phyloP scores from a whole-genome alignment of 1,140 invertebrate genomes.

The Aethina tumida region DNA sequence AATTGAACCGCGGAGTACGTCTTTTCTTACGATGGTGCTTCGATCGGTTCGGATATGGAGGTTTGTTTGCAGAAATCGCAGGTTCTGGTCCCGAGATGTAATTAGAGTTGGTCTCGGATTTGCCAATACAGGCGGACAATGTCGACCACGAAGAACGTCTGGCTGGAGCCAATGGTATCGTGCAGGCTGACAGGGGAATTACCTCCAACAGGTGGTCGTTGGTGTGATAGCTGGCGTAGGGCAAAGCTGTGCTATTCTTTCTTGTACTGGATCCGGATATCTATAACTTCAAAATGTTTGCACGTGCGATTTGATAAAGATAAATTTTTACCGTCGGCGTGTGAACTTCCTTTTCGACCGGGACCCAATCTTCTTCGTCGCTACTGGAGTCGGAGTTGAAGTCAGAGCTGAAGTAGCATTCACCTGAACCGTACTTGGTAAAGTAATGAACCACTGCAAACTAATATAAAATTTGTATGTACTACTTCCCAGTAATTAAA shows the following conservation, averaged over 20 bases:
- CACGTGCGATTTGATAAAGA: conserved; percentile 1
- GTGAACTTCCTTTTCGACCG: conserved; percentile 12
- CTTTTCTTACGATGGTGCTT: conserved; percentile 34
- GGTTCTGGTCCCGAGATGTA: not conserved
- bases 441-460: conserved; percentile 85
- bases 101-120: conserved; percentile 9
- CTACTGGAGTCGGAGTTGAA: conserved; percentile 47
- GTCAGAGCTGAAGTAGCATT: conserved; percentile 67
- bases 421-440: conserved; percentile 80
- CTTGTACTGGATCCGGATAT: conserved; percentile 32
- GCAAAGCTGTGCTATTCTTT: not conserved
- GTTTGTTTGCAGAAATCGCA: not conserved
- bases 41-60: not conserved
- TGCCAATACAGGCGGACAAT: conserved; percentile 18
- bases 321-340: not conserved
- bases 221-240: conserved; percentile 24
- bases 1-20: conserved; percentile 57
- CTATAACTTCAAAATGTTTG: conserved; percentile 4
- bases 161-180: conserved; percentile 26
- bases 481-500: conserved; percentile 2
- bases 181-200: conserved; percentile 40
- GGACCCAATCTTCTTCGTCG: conserved; percentile 42
- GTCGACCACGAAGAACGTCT: conserved; percentile 24
- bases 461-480: conserved; percentile 29
- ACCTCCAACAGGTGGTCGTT: conserved; percentile 35